Evolutionary conservation across 1,140 invertebrate species (phyloP).

Genomic region (Drosophila pseudoobscura): DNA sequence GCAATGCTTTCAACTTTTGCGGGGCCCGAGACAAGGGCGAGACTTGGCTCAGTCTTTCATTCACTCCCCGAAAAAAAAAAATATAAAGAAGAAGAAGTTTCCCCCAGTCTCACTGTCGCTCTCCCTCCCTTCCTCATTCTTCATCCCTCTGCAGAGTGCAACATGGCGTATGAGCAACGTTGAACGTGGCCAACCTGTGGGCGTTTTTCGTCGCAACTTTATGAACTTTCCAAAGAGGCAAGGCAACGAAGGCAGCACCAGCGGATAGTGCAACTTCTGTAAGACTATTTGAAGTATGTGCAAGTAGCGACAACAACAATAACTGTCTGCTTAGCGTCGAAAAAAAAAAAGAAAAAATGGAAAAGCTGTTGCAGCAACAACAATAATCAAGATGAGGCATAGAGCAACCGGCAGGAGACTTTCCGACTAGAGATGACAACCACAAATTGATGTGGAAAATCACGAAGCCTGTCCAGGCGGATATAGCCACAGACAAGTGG

Average conservation of each 20-base stretch:
- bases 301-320: slow-evolving; percentile 62
- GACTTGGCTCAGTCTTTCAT: slow-evolving; percentile 49
- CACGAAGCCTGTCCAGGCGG: neutral
- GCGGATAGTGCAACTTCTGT: slow-evolving; percentile 36
- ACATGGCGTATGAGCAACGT: slow-evolving; percentile 71
- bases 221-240: slow-evolving; percentile 65
- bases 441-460: neutral
- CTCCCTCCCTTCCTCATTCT: neutral
- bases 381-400: slow-evolving; percentile 43
- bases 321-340: slow-evolving; percentile 60
- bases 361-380: slow-evolving; percentile 24
- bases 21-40: slow-evolving; percentile 41
- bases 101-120: slow-evolving; percentile 10
- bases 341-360: slow-evolving; percentile 35
- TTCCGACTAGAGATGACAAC: slow-evolving; percentile 31
- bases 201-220: slow-evolving; percentile 77
- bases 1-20: slow-evolving; percentile 73
- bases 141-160: slow-evolving; percentile 31
- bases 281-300: slow-evolving; percentile 79
- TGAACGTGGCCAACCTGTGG: slow-evolving; percentile 72
- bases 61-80: slow-evolving; percentile 24
- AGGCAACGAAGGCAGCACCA: slow-evolving; percentile 7
- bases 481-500: no score
- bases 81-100: slow-evolving; percentile 33
- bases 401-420: slow-evolving; percentile 42